phyloP scores from a whole-genome alignment of 1,140 invertebrate genomes.

The Habropoda laboriosa region DNA sequence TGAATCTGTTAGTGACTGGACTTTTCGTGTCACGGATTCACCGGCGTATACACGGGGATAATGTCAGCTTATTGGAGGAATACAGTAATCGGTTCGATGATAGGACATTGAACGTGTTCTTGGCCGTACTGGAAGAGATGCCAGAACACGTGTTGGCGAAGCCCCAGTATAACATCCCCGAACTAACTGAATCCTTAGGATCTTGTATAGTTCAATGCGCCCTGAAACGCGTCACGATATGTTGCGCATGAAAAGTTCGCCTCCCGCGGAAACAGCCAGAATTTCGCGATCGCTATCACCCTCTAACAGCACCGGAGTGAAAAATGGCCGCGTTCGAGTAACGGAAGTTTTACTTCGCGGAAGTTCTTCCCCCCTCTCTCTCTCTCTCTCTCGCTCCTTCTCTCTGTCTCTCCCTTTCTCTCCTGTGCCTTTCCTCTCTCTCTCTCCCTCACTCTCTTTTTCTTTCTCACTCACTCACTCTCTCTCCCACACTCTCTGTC shows the following conservation, averaged over 20 bases:
- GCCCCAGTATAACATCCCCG: conserved; percentile 35
- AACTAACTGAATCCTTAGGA: conserved; percentile 45
- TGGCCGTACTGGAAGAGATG: conserved; percentile 7
- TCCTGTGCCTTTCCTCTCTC: background rate
- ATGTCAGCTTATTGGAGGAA: background rate
- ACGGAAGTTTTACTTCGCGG: too few species aligned
- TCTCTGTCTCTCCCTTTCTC: too few species aligned
- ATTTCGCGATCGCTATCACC: background rate
- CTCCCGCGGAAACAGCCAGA: background rate
- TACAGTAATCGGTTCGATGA: background rate
- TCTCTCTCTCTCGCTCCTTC: too few species aligned
- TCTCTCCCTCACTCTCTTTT: too few species aligned
- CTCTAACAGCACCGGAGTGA: background rate
- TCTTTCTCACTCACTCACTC: too few species aligned
- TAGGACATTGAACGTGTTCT: conserved; percentile 15
- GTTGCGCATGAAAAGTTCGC: conserved; percentile 8
- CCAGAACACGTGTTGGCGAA: conserved; percentile 45
- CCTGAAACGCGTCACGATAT: background rate
- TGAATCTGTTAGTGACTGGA: too few species aligned
- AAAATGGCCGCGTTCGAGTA: conserved; percentile 6
- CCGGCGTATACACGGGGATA: too few species aligned
- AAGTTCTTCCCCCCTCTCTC: background rate
- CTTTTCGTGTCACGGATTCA: background rate
- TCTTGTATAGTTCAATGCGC: conserved; percentile 31
- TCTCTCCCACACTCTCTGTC: too few species aligned